Evolutionary conservation across 2,888 invertebrate genomes (phyloP).

Genomic region (Athrips mouffetella): DNA sequence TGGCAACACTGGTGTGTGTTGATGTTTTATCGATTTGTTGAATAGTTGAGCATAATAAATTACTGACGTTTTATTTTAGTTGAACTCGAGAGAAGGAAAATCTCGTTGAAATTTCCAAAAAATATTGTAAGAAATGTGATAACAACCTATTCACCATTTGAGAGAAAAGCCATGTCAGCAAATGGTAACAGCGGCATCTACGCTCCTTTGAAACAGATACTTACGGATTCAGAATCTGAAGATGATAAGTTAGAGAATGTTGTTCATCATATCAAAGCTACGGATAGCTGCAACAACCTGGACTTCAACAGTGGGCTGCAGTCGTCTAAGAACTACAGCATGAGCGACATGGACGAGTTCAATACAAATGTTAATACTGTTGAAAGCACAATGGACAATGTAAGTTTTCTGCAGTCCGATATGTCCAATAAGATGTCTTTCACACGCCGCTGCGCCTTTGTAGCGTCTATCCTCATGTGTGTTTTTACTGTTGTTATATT

Average conservation of each 20-base stretch:
- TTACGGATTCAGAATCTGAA: conserved; percentile 88
- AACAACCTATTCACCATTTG: too few species aligned
- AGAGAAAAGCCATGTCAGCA: conserved; percentile 56
- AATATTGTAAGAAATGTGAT: too few species aligned
- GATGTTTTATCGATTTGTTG: conserved; percentile 1
- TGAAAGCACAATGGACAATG: conserved; percentile 71
- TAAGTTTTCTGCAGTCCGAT: conserved; percentile 70
- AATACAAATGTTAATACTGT: conserved; percentile 67
- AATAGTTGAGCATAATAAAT: not conserved
- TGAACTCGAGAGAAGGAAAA: too few species aligned
- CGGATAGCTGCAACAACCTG: conserved; percentile 63
- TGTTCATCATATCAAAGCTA: conserved; percentile 43
- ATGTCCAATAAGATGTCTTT: conserved; percentile 81
- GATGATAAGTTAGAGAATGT: conserved; percentile 78
- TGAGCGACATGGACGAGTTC: conserved; percentile 69
- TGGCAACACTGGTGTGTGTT: too few species aligned
- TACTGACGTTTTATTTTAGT: not conserved
- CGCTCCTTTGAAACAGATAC: conserved; percentile 86
- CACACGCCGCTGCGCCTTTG: conserved; percentile 82
- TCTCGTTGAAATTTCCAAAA: too few species aligned
- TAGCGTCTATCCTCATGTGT: conserved; percentile 84
- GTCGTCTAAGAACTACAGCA: conserved; percentile 64
- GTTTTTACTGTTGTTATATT: conserved; percentile 85
- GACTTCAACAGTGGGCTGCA: conserved; percentile 68
- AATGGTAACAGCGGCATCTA: conserved; percentile 79